These are phyloP conservation scores for Bubo blakistoni DNA, from an alignment of 2,113 vertebrate species.

Conservation along the genomic window DNA sequence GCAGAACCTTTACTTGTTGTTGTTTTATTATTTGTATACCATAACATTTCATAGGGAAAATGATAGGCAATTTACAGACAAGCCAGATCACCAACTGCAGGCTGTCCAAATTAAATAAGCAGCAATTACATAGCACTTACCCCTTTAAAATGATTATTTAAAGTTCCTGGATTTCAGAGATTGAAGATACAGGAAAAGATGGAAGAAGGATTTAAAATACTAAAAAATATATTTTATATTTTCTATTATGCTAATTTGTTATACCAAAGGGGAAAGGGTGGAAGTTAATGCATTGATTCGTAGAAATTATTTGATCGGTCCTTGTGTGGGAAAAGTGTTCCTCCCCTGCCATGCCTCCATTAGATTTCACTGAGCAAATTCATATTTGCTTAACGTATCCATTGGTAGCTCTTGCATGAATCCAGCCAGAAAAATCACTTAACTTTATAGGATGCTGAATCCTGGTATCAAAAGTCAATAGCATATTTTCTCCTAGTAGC, in stretches of 20 bases:
- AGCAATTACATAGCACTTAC: neutral
- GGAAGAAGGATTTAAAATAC: neutral
- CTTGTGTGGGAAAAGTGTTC: neutral
- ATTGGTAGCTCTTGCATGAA: conserved; percentile 1
- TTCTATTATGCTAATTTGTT: neutral
- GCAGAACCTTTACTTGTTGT: neutral
- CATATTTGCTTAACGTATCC: neutral
- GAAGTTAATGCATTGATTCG: neutral
- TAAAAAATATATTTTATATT: neutral
- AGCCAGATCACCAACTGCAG: neutral
- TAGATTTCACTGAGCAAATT: conserved; percentile 11
- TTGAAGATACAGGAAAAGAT: neutral
- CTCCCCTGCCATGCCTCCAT: neutral
- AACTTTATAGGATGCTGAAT: conserved; percentile 51
- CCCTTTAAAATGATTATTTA: neutral
- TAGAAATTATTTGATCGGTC: neutral
- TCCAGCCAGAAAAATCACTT: conserved; percentile 54
- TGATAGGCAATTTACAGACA: neutral
- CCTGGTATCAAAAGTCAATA: conserved; percentile 59
- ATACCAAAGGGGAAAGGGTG: neutral
- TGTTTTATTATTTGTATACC: neutral
- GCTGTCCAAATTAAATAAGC: neutral
- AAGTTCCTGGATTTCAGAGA: neutral
- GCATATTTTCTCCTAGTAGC: conserved; percentile 22
- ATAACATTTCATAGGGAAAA: neutral